Evolutionary conservation across 2,113 vertebrate genomes (phyloP).

Genomic region (Crotalus tigris): DNA sequence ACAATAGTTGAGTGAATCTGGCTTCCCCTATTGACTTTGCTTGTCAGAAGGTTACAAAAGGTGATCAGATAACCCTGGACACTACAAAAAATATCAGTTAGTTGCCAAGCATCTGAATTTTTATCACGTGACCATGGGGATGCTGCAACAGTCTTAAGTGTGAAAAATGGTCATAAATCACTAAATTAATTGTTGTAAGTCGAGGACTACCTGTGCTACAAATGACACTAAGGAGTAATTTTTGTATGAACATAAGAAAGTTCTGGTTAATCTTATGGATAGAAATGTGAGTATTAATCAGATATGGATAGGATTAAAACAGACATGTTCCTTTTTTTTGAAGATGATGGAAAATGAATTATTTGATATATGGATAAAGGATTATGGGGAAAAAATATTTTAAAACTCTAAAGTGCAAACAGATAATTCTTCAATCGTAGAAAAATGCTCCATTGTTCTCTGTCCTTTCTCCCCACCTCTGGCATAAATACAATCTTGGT

Average conservation of each 20-base stretch:
- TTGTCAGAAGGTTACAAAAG: no score
- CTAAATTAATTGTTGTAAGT: no score
- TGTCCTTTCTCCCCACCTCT: not conserved
- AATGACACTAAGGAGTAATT: not conserved
- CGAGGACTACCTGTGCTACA: not conserved
- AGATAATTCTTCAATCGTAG: not conserved
- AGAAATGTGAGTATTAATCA: not conserved
- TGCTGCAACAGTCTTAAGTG: no score
- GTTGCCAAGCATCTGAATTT: no score
- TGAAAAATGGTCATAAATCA: no score
- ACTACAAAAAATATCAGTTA: no score
- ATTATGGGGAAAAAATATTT: not conserved
- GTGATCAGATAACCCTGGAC: no score
- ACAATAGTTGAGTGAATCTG: no score
- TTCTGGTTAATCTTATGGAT: not conserved
- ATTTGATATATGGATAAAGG: not conserved
- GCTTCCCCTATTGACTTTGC: no score
- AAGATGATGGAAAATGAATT: not conserved
- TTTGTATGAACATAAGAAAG: not conserved
- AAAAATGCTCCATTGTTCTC: not conserved
- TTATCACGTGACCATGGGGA: no score
- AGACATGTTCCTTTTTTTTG: rapidly evolving
- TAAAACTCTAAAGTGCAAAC: not conserved
- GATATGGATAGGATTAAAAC: not conserved
- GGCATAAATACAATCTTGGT: not conserved